Base-by-base conservation (phyloP, 1,140 invertebrate species). In the Prorops nasuta region DNA sequence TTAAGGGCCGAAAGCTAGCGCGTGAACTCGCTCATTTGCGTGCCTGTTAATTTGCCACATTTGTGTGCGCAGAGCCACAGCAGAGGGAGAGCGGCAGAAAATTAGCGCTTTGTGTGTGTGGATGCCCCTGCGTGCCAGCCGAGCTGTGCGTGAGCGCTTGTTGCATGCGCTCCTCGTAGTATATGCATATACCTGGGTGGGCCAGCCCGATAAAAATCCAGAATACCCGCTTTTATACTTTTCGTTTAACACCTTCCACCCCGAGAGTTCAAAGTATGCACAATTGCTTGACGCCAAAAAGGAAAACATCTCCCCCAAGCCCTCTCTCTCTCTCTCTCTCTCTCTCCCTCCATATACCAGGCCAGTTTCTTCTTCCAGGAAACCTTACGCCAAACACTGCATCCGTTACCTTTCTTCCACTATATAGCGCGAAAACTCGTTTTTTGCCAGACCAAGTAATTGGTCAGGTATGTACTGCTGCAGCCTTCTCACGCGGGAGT, bases 11-110 rank as follows among this genome's bases (percentile, higher is more conserved):
- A 17, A 3, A 62, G 61, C 60, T 40, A 54, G 64, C 62, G 70
- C 70, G 70, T 66, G 69, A 73, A 74, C 67, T 72, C 66, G 72
- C 70, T 72, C 71, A 75, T 74, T 74, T 75, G 71, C 70, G 71
- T 73, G 69, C 47, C 70, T 69, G 71, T 74, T 74, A 74, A 75
- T 75, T 74, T 71, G 69, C 66, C 59, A 54, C 60, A 63, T 69
- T 66, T 71, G 66, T 68, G 63, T 65, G 62, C 56, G 68, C 51
- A 69, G 20, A 7, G 47, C 47, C 52, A 16, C 58, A 39, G 53
- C 6, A 8, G 17, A 37, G 17, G 24, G 12, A 28, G 6, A 28
- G 24, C 59, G 60, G 68, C 66, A 61, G 67, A 67, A 71, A 70
- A 71, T 70, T 70, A 71, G 66, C 64, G 61, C 64, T 70, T 64